These are phyloP conservation scores for Glossosoma conforme DNA, from an alignment of 1,140 invertebrate species.

Conservation along the genomic window DNA sequence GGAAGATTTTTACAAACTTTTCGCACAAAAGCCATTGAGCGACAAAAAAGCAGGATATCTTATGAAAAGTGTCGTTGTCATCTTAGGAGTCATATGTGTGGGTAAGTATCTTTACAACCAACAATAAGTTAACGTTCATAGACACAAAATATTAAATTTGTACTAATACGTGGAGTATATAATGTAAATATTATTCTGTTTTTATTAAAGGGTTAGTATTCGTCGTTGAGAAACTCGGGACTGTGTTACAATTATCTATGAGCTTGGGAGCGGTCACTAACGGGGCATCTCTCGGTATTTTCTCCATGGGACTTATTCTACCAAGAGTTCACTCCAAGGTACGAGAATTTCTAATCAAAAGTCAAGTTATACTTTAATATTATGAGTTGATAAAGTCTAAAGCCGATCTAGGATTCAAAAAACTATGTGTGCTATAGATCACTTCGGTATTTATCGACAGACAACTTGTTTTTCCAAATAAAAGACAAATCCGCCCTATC, in stretches of 20 bases:
- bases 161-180: too few relatives aligned
- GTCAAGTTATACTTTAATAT: too few relatives aligned
- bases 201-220: conserved; percentile 48
- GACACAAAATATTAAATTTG: too few relatives aligned
- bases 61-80: conserved; percentile 64
- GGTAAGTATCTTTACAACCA: conserved; percentile 31
- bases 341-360: too few relatives aligned
- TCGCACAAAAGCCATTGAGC: conserved; percentile 54
- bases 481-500: too few relatives aligned
- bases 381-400: too few relatives aligned
- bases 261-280: conserved; percentile 62
- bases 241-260: conserved; percentile 56
- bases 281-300: conserved; percentile 74
- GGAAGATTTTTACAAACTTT: conserved; percentile 71
- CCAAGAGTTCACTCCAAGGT: conserved; percentile 73
- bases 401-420: too few relatives aligned
- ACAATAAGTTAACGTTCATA: too few relatives aligned
- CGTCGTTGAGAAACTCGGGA: conserved; percentile 59
- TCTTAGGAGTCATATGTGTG: conserved; percentile 62
- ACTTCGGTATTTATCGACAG: too few relatives aligned
- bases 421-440: too few relatives aligned
- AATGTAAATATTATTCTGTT: too few relatives aligned
- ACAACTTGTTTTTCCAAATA: too few relatives aligned
- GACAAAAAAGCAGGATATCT: conserved; percentile 59
- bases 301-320: conserved; percentile 74